A percentile compares a stretch with the other conserved stretches of the same genome.
phyloP scores from a whole-genome alignment of 2,797 vertebrate genomes.

The Rhinophrynus dorsalis region DNA sequence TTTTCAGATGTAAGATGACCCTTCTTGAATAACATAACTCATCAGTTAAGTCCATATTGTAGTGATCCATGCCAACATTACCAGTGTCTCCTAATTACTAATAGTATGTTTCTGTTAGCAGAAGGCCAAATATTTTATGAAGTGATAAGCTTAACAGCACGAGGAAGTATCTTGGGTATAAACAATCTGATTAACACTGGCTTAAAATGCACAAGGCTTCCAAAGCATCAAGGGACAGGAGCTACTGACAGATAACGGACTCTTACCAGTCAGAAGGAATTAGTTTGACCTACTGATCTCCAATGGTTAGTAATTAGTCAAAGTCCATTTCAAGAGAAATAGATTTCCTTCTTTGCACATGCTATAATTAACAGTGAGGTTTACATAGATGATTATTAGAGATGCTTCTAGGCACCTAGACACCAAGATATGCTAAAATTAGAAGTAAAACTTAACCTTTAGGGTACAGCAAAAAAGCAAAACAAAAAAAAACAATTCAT shows the following conservation, averaged over 20 bases:
- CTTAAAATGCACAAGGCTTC: constrained; percentile 21
- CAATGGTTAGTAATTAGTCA: constrained; percentile 34
- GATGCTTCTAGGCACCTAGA: not conserved
- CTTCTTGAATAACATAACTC: constrained; percentile 4
- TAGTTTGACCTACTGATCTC: constrained; percentile 35
- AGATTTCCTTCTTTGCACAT: constrained; percentile 24
- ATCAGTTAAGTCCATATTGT: not conserved
- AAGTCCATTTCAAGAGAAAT: constrained; percentile 27
- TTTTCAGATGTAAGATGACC: no score
- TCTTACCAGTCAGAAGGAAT: constrained; percentile 37
- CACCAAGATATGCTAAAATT: not conserved
- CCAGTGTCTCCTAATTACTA: constrained; percentile 7
- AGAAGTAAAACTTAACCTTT: not conserved
- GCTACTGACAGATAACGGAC: constrained; percentile 28
- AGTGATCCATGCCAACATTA: not conserved
- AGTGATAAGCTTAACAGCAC: constrained; percentile 18
- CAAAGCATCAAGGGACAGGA: constrained; percentile 16
- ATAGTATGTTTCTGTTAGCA: not conserved
- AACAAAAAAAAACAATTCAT: no score
- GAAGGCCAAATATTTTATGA: constrained; percentile 25
- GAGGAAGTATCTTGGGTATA: constrained; percentile 14
- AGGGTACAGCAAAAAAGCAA: no score
- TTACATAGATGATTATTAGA: constrained; percentile 30
- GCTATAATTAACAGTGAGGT: constrained; percentile 22
- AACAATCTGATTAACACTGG: constrained; percentile 35